phyloP scores from a whole-genome alignment of 2,113 vertebrate genomes.

The Leucoraja erinaceus region DNA sequence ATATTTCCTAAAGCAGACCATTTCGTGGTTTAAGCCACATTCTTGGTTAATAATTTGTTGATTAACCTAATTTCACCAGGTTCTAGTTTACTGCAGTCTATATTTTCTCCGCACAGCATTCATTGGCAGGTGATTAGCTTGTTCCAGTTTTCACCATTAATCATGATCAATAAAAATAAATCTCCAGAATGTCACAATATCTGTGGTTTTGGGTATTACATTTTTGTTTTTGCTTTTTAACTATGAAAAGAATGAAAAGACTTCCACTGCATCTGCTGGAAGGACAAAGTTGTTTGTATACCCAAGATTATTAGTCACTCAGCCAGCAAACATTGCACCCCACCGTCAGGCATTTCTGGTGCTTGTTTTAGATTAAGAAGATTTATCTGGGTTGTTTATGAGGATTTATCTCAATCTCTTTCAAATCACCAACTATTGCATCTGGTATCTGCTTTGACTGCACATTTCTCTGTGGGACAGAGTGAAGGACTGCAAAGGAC shows the following conservation, averaged over 20 bases:
- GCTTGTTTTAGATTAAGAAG: not conserved
- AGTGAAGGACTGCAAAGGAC: constrained; percentile 1
- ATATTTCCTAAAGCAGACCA: not conserved
- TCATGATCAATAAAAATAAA: not conserved
- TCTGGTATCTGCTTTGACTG: constrained; percentile 18
- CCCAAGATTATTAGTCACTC: not conserved
- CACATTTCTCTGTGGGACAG: constrained; percentile 4
- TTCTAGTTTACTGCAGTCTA: not conserved
- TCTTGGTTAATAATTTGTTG: not conserved
- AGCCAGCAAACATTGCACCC: not conserved
- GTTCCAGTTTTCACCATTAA: constrained; percentile 9
- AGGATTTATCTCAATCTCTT: constrained; percentile 8
- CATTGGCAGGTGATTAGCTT: not conserved
- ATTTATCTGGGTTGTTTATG: not conserved
- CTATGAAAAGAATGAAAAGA: not conserved
- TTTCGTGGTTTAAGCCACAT: not conserved
- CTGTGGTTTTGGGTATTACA: not conserved
- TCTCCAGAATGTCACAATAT: not conserved
- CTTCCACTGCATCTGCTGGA: constrained; percentile 20
- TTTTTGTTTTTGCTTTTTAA: not conserved
- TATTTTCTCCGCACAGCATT: not conserved
- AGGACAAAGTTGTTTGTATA: constrained; percentile 9
- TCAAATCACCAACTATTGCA: constrained; percentile 1
- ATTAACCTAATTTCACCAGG: not conserved
- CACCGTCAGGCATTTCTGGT: constrained; percentile 19